Percentiles rank a stretch among this genome's conserved stretches.
These are phyloP conservation scores for Maniola hyperantus DNA, from an alignment of 2,888 invertebrate genomes.

Conservation along the genomic window DNA sequence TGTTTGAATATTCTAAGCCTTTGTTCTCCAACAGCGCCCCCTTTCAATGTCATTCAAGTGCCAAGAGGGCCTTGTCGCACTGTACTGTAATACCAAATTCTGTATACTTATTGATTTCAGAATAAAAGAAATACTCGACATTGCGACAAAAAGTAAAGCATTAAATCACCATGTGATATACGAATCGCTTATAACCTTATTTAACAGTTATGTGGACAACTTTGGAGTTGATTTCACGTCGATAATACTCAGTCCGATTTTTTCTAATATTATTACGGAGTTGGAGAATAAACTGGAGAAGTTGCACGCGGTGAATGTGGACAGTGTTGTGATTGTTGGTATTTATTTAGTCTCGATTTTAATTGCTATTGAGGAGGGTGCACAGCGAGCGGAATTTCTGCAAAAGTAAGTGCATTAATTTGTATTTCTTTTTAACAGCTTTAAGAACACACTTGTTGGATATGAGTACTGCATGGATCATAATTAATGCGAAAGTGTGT, in stretches of 20 bases:
- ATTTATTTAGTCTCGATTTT: conserved; percentile 84
- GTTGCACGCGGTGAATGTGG: conserved; percentile 74
- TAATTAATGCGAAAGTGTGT: too few species aligned
- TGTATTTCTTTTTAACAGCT: too few species aligned
- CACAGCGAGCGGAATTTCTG: conserved; percentile 79
- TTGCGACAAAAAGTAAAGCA: conserved; percentile 59
- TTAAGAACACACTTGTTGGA: too few species aligned
- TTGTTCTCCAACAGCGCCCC: too few species aligned
- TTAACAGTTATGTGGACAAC: conserved; percentile 79
- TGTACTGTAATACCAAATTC: too few species aligned
- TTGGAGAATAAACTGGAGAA: conserved; percentile 85
- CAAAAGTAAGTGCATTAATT: conserved; percentile 72
- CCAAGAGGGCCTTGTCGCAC: too few species aligned
- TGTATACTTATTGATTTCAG: conserved; percentile 57
- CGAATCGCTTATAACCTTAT: conserved; percentile 63
- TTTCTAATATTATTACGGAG: conserved; percentile 80
- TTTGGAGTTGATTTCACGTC: conserved; percentile 86
- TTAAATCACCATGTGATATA: conserved; percentile 64
- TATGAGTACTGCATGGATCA: too few species aligned
- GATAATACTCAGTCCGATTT: conserved; percentile 81
- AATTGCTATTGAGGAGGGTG: conserved; percentile 72
- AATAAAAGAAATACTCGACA: conserved; percentile 68
- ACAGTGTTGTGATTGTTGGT: conserved; percentile 83
- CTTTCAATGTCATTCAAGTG: too few species aligned
- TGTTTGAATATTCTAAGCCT: too few species aligned